Conservation (phyloP, 2,888 invertebrate species). For the Meteorus cinctellus region DNA sequence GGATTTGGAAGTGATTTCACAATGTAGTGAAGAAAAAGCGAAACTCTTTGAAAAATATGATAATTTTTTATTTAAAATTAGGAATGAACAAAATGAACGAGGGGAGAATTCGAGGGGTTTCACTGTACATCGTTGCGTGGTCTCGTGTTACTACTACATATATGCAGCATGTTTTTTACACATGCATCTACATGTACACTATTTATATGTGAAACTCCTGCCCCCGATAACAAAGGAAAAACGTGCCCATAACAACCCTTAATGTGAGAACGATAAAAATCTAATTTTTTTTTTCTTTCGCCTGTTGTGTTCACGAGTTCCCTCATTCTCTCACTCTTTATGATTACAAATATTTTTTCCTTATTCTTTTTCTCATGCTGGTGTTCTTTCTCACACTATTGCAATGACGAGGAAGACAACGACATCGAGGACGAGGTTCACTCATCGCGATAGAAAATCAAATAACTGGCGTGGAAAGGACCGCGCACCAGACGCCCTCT, state of each 20-base stretch:
- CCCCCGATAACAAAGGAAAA: slow-evolving; percentile 9
- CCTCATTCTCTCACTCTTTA: background rate
- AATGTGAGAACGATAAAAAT: slow-evolving; percentile 16
- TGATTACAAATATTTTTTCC: background rate
- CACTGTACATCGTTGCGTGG: background rate
- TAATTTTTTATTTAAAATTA: too few relatives aligned
- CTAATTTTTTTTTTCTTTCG: background rate
- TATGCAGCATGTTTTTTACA: background rate
- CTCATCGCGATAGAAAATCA: slow-evolving; percentile 15
- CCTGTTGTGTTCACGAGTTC: background rate
- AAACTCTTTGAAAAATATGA: too few relatives aligned
- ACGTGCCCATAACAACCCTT: slow-evolving; percentile 13
- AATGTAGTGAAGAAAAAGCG: too few relatives aligned
- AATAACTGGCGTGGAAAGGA: slow-evolving; percentile 16
- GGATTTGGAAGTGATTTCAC: too few relatives aligned
- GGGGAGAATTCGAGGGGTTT: too few relatives aligned
- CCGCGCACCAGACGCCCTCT: slow-evolving; percentile 8
- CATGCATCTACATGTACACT: background rate
- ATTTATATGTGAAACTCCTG: background rate
- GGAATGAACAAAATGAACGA: too few relatives aligned
- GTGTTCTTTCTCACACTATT: slow-evolving; percentile 1
- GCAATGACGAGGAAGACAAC: background rate
- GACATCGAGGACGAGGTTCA: slow-evolving; percentile 2
- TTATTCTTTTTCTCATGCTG: background rate
- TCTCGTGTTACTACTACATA: background rate